Evolutionary conservation across 2,797 vertebrate genomes (phyloP), one percentile per base, ranked within the genome.

Genomic region (Acanthis flammea): DNA sequence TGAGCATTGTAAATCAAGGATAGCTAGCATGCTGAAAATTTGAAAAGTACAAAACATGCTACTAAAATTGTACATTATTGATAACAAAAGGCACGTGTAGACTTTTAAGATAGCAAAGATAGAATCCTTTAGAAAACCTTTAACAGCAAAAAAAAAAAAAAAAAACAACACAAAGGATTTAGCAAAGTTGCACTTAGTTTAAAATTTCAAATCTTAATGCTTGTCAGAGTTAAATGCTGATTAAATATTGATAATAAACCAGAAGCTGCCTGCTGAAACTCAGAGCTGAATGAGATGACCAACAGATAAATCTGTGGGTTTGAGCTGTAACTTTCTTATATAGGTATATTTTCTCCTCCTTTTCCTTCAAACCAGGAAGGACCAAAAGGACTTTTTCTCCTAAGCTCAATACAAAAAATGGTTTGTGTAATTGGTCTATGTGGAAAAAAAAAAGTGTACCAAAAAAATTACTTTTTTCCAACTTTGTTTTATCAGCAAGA

Each of bases 141-240:
- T 86, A 86, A 85, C 1, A 0, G 28, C 7, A 54, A 54, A 54
- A 22, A 42, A 54, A 22, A 54, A 22, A 54, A 11, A 19, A 35
- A 86, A 85, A 93, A 93, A 68, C 61, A 95, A 72, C 88, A 94
- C 73, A 96, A 96, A 96, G 55, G 81, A 88, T 94, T 97, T 88
- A 94, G 57, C 25, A 28, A 90, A 96, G 82, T 96, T 96, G 87
- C 50, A 50, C 77, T 90, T 87, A 79, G 82, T 95, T 94, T 96
- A 88, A 91, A 92, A 89, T 96, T 94, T 91, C 60, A 68, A 54
- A 76, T 95, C 54, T 80, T 92, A 92, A 77, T 85, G 80, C 92
- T 86, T 95, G 75, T 75, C 72, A 72, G 89, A 93, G 72, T 90
- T 94, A 95, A 94, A 96, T 85, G 67, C 66, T 95, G 78, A 95